These are phyloP conservation scores for Leistus spinibarbis DNA, from an alignment of 2,888 invertebrate genomes.

Conservation along the genomic window DNA sequence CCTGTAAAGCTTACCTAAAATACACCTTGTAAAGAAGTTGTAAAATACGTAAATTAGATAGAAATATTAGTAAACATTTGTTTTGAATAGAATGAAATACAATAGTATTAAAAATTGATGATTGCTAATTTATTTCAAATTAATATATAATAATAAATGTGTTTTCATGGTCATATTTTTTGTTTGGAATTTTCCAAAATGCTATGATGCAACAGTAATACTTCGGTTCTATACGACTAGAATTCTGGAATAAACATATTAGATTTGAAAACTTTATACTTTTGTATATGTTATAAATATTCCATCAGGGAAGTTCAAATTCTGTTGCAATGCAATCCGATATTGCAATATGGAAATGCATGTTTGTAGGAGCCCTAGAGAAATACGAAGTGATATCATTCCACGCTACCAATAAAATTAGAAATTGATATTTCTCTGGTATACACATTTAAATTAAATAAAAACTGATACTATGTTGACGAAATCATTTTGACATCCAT, in stretches of 20 bases:
- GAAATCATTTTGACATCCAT: too few species aligned
- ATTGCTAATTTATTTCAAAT: too few species aligned
- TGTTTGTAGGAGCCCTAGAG: constrained; percentile 31
- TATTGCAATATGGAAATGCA: constrained; percentile 38
- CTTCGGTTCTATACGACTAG: too few species aligned
- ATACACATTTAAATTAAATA: neutral
- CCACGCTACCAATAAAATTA: constrained; percentile 14
- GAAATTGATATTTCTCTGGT: neutral
- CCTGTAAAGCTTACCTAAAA: neutral
- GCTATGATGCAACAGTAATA: too few species aligned
- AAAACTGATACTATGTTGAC: neutral
- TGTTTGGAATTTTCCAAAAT: too few species aligned
- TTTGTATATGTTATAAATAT: constrained; percentile 32
- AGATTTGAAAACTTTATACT: neutral
- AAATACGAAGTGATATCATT: constrained; percentile 20
- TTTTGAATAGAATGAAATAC: too few species aligned
- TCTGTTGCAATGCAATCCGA: constrained; percentile 25
- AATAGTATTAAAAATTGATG: too few species aligned
- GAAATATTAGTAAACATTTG: neutral
- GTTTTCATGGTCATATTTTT: too few species aligned
- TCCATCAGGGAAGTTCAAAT: constrained; percentile 26
- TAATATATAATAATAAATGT: too few species aligned
- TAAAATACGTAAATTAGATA: neutral
- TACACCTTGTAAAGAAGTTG: neutral
- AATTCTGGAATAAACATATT: too few species aligned